Conservation (phyloP, 2,797 vertebrate species). For the Chaunax sp. region DNA sequence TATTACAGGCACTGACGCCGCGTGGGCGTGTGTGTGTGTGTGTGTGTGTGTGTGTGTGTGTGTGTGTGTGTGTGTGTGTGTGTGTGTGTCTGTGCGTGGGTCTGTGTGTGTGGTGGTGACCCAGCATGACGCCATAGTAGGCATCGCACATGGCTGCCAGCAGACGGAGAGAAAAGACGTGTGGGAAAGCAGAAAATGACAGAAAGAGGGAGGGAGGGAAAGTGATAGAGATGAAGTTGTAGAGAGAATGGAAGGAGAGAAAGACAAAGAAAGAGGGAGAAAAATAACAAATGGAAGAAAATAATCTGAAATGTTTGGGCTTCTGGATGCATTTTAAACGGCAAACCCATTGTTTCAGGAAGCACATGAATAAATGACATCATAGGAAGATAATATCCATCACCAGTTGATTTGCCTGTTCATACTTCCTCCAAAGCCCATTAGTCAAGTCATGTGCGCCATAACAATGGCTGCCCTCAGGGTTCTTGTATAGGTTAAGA, state of each 20-base stretch:
- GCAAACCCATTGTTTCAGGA: too few relatives aligned
- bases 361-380: too few relatives aligned
- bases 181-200: slow-evolving; percentile 63
- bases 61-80: slow-evolving; percentile 46
- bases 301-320: neutral
- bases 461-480: too few relatives aligned
- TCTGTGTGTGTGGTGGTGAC: slow-evolving; percentile 69
- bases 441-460: too few relatives aligned
- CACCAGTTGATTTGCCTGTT: too few relatives aligned
- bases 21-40: slow-evolving; percentile 61
- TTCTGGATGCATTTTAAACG: too few relatives aligned
- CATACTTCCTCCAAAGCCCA: too few relatives aligned
- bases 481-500: too few relatives aligned
- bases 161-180: slow-evolving; percentile 65
- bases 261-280: neutral
- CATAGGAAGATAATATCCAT: too few relatives aligned
- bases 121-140: slow-evolving; percentile 78
- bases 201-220: slow-evolving; percentile 29
- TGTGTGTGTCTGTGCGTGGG: slow-evolving; percentile 45
- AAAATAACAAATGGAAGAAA: neutral
- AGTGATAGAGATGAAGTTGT: neutral
- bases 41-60: slow-evolving; percentile 48
- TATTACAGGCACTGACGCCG: slow-evolving; percentile 77
- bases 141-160: slow-evolving; percentile 67
- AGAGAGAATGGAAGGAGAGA: neutral